Evolutionary conservation across 1,140 invertebrate species (phyloP).

Genomic region (Scaptodrosophila lebanonensis): DNA sequence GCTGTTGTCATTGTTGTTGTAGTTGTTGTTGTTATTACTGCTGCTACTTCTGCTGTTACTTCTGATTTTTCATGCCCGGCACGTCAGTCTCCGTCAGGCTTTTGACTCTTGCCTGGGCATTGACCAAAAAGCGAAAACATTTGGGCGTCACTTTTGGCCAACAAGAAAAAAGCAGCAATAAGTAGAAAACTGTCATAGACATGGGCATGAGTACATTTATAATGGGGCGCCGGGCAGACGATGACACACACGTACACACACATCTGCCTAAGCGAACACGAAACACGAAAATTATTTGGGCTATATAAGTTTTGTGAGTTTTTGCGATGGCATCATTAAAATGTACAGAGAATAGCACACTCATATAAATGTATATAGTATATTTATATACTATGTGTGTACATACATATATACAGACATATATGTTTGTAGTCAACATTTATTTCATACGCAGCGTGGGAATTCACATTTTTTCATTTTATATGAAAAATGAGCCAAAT

Average conservation of each 20-base stretch:
- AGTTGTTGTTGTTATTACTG: too few relatives aligned
- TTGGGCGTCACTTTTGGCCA: constrained; percentile 37
- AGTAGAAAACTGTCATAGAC: constrained; percentile 74
- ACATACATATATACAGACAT: too few relatives aligned
- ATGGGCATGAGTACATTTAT: constrained; percentile 63
- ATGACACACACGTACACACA: constrained; percentile 8
- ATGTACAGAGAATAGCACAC: constrained; percentile 64
- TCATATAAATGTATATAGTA: constrained; percentile 40
- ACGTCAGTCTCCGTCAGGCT: too few relatives aligned
- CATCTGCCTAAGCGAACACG: constrained; percentile 19
- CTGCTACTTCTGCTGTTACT: too few relatives aligned
- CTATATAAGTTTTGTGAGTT: constrained; percentile 39
- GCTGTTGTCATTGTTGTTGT: too few relatives aligned
- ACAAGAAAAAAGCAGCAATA: too few relatives aligned
- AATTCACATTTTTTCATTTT: constrained; percentile 65
- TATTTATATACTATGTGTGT: constrained; percentile 14
- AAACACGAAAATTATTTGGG: constrained; percentile 56
- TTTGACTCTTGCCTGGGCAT: too few relatives aligned
- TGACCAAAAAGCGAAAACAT: constrained; percentile 39
- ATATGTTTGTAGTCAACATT: constrained; percentile 35
- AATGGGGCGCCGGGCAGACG: constrained; percentile 65
- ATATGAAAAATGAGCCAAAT: too few relatives aligned
- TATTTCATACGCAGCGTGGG: constrained; percentile 73
- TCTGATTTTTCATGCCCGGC: too few relatives aligned
- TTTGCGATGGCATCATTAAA: constrained; percentile 67